Conservation (phyloP, 2,113 vertebrate species). For the Corythornis cristatus region DNA sequence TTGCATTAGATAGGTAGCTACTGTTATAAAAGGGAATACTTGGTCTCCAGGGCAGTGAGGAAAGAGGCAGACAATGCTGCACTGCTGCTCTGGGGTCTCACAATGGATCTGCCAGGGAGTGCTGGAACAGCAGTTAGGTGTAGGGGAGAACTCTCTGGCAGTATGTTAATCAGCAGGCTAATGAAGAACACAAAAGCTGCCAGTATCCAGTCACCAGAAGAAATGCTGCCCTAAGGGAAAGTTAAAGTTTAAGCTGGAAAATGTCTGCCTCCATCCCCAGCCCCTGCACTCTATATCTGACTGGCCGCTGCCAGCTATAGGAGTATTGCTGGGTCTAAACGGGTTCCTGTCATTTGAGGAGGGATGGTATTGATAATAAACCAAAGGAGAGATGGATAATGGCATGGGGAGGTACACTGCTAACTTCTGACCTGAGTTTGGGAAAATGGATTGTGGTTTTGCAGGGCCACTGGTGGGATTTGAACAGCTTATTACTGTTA, state of each 20-base stretch:
- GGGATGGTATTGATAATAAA: background rate
- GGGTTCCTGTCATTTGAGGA: background rate
- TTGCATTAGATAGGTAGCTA: background rate
- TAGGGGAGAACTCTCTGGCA: constrained; percentile 52
- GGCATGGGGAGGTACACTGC: background rate
- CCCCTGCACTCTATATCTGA: background rate
- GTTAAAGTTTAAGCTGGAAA: constrained; percentile 1
- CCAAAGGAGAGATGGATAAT: background rate
- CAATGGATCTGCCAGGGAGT: background rate
- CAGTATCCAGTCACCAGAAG: constrained; percentile 56
- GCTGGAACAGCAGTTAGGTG: constrained; percentile 52
- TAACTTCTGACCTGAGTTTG: background rate
- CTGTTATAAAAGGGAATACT: background rate
- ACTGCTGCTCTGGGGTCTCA: background rate
- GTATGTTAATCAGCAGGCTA: constrained; percentile 48
- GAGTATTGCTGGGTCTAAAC: background rate
- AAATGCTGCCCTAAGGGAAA: constrained; percentile 67
- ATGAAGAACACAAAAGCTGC: constrained; percentile 58
- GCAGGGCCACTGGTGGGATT: background rate
- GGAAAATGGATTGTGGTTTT: background rate
- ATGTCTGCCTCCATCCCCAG: background rate
- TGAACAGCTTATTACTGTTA: background rate
- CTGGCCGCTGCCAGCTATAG: background rate
- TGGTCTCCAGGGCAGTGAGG: background rate
- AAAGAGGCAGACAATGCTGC: background rate